Conservation (phyloP, 2,113 vertebrate species). For the Heterochromis multidens region DNA sequence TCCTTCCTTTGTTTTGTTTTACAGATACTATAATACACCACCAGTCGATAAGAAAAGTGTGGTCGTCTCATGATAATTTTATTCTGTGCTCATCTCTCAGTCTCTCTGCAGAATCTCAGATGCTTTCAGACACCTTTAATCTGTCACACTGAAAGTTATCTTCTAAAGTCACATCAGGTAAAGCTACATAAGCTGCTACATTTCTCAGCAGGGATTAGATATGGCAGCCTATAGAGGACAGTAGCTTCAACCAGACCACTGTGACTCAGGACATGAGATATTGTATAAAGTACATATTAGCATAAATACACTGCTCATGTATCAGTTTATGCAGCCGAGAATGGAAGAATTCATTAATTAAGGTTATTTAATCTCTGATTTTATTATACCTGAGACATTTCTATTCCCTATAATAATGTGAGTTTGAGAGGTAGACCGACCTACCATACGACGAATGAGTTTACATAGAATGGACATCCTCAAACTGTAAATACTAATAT, state of each 20-base stretch:
- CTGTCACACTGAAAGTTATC: neutral
- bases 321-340: neutral
- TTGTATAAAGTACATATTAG: neutral
- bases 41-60: neutral
- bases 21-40: neutral
- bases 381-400: conserved; percentile 21
- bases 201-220: conserved; percentile 16
- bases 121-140: neutral
- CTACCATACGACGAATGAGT: neutral
- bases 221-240: conserved; percentile 25
- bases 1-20: neutral
- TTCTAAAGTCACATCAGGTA: conserved; percentile 40
- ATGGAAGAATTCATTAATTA: neutral
- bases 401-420: neutral
- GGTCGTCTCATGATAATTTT: conserved; percentile 1
- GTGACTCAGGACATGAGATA: conserved; percentile 38
- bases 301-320: neutral
- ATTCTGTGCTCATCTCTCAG: conserved; percentile 8
- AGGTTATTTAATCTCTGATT: neutral
- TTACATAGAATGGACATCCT: neutral
- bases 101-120: conserved; percentile 17
- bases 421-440: neutral
- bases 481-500: conserved; percentile 54
- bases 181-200: conserved; percentile 21
- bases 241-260: conserved; percentile 65